Evolutionary conservation across 1,140 invertebrate genomes (phyloP).

Genomic region (Heterodera schachtii): DNA sequence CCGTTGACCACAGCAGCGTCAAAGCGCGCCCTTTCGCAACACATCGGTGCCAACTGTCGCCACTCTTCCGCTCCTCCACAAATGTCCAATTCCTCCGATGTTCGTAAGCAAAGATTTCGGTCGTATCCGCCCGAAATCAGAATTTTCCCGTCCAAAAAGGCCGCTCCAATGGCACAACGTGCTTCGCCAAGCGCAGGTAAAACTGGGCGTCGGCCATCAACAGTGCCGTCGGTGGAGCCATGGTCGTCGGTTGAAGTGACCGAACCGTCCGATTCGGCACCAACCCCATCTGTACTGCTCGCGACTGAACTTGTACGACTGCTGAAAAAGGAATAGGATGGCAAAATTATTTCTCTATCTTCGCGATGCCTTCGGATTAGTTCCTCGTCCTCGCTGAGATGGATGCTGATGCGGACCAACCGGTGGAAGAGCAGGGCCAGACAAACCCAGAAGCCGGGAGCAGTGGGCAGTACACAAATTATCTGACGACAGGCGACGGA

Average conservation of each 20-base stretch:
- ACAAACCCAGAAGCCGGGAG: conserved; percentile 74
- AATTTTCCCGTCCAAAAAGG: conserved; percentile 73
- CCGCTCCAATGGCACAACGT: conserved; percentile 77
- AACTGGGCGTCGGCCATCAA: conserved; percentile 67
- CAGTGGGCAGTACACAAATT: conserved; percentile 34
- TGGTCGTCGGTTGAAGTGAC: background rate
- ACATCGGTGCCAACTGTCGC: conserved; percentile 74
- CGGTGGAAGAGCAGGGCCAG: conserved; percentile 73
- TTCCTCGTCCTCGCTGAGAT: conserved; percentile 61
- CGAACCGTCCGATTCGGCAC: conserved; percentile 6
- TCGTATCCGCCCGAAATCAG: conserved; percentile 83
- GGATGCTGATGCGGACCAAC: conserved; percentile 70
- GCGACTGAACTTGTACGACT: conserved; percentile 27
- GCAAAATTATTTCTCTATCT: background rate
- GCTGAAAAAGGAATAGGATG: conserved; percentile 17
- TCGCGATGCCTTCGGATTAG: conserved; percentile 23
- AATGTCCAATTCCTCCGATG: conserved; percentile 77
- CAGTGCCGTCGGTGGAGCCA: conserved; percentile 20
- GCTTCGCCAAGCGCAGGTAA: conserved; percentile 74
- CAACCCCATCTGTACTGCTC: conserved; percentile 7
- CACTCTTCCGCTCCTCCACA: conserved; percentile 72
- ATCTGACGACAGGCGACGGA: background rate
- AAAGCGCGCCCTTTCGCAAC: conserved; percentile 76
- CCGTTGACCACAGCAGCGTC: conserved; percentile 74
- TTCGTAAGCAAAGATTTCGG: conserved; percentile 78